Evolutionary conservation across 2,113 vertebrate genomes (phyloP).

Genomic region (Ariopsis seemanni): DNA sequence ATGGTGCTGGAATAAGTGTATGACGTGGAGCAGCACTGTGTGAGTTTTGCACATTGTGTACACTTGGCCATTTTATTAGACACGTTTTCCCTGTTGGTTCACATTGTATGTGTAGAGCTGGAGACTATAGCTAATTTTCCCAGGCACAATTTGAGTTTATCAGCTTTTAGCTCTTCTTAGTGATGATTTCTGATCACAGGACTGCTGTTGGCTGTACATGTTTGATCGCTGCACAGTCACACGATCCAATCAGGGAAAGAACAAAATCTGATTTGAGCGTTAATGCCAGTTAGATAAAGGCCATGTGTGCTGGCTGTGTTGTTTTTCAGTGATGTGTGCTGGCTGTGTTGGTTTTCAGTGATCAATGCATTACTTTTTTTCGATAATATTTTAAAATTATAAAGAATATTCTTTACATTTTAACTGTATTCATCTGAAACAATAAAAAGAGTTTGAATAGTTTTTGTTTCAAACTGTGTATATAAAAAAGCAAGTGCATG

Average conservation of each 20-base stretch:
- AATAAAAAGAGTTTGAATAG: background rate
- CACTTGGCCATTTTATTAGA: background rate
- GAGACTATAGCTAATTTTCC: background rate
- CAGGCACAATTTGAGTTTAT: background rate
- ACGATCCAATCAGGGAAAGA: background rate
- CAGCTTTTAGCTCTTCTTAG: background rate
- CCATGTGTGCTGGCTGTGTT: background rate
- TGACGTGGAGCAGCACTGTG: background rate
- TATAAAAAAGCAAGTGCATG: background rate
- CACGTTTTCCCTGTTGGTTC: background rate
- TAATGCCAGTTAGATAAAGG: background rate
- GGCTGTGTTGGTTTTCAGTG: background rate
- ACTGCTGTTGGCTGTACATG: background rate
- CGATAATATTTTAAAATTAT: background rate
- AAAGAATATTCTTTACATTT: background rate
- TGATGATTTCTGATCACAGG: background rate
- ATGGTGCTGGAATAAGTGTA: background rate
- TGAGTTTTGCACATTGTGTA: background rate
- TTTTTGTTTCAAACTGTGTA: background rate
- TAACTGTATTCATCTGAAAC: background rate
- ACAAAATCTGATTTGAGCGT: background rate
- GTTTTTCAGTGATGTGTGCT: background rate
- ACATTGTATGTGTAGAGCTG: background rate
- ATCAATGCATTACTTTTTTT: background rate
- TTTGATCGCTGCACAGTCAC: background rate